Percentiles rank a stretch among this genome's conserved stretches.
phyloP scores from a whole-genome alignment of 2,797 vertebrate species.

The Hapalemur alaotrensis region DNA sequence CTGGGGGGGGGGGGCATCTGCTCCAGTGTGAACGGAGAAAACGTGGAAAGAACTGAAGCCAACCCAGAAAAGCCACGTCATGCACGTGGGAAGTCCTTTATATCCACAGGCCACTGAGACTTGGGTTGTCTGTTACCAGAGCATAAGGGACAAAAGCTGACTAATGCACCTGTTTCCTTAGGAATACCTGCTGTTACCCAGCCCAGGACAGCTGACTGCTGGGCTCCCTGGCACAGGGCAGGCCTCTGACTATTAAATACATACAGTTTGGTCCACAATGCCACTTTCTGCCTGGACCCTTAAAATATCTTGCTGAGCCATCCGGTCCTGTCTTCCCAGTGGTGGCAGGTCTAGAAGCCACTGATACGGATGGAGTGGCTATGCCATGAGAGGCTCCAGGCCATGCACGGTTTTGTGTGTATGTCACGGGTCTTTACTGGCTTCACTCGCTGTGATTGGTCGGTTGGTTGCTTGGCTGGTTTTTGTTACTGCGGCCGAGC shows the following conservation, averaged over 20 bases:
- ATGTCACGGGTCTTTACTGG: neutral
- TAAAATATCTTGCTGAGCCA: neutral
- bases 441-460: neutral
- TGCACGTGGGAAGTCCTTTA: fast-evolving
- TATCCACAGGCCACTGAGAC: neutral
- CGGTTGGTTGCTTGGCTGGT: neutral
- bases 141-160: fast-evolving
- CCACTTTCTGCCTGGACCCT: neutral
- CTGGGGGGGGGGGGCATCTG: too few relatives aligned
- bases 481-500: neutral
- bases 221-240: neutral
- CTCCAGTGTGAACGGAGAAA: neutral
- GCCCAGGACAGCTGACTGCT: too few relatives aligned
- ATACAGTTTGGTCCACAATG: too few relatives aligned
- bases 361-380: neutral
- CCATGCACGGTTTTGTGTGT: fast-evolving
- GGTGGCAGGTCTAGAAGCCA: too few relatives aligned
- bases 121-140: neutral
- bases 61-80: too few relatives aligned
- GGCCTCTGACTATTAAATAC: neutral
- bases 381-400: neutral
- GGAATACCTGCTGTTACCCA: too few relatives aligned
- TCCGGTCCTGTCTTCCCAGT: neutral
- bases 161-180: fast-evolving
- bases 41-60: neutral